Base-by-base conservation (phyloP, 2,113 vertebrate genomes). In the Oreochromis aureus region DNA sequence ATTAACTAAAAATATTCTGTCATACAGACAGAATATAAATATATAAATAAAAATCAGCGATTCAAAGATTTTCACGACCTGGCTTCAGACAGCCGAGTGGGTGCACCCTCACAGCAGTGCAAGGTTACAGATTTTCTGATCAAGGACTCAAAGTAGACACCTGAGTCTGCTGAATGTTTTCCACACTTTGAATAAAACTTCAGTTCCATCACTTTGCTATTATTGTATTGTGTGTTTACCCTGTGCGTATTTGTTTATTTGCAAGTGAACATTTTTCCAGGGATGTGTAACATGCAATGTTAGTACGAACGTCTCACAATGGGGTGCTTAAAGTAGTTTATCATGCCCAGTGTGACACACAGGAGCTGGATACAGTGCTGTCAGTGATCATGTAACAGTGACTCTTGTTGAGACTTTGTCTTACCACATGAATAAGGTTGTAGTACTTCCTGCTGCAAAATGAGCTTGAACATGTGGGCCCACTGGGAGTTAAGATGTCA, bases 41-140 rank as follows among this genome's bases (percentile, higher is more conserved):
- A 59, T 30, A 59, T 59, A 59, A 59, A 59, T 59, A 39, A 55
- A 53, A 85, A 36, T 56, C 39, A 36, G 59, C 48, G 24, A 82
- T 87, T 80, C 10, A 53, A 73, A 54, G 81, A 71, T 41, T 82
- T 63, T 56, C 8, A 24, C 2, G 22, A 46, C 19, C 36, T 24
- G 82, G 76, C 80, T 84, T 85, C 9, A 59, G 79, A 90, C 69
- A 83, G 39, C n/a, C 11, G 12, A 87, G 83, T 56, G 30, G 51
- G 32, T 91, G 63, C 44, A 66, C 27, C 48, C 12, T 86, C 55
- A 71, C 41, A 82, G 66, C 54, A 80, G 32, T 22, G 5, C 81
- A 84, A 87, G 85, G 87, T 86, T 51, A 81, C 78, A 5, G 36
- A 86, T 76, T 83, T 34, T 83, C 55, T 80, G 66, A 59, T 87